phyloP scores from a whole-genome alignment of 2,113 vertebrate genomes.

The Petrocephalus microphthalmus region DNA sequence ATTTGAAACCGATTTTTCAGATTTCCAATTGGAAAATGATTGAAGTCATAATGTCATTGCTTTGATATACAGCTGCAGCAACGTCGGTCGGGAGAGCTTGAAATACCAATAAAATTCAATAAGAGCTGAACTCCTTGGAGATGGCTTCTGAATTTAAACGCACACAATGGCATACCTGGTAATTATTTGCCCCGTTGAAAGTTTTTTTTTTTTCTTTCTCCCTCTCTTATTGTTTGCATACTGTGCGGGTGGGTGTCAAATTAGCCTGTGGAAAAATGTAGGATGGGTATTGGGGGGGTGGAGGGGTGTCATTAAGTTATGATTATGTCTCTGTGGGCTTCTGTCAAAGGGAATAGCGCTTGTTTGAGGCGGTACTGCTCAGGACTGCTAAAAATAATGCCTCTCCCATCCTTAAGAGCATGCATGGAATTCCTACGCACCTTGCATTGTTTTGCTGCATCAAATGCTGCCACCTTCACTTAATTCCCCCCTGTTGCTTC shows the following conservation, averaged over 20 bases:
- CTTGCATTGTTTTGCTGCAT: not conserved
- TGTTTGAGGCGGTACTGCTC: not conserved
- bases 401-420: conserved; percentile 12
- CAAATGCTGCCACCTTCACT: not conserved
- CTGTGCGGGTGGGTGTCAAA: conserved; percentile 19
- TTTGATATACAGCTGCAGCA: conserved; percentile 34
- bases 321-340: conserved; percentile 22
- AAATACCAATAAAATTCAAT: conserved; percentile 24
- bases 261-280: not conserved
- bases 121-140: not conserved
- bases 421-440: conserved; percentile 9
- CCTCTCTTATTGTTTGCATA: conserved; percentile 4
- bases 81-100: conserved; percentile 18
- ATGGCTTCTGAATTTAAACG: conserved; percentile 10
- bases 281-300: not conserved
- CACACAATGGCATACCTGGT: conserved; percentile 3
- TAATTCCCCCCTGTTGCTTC: not conserved
- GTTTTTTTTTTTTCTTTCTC: not conserved
- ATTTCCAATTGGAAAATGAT: conserved; percentile 42
- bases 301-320: conserved; percentile 18
- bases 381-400: conserved; percentile 13
- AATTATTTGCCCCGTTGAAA: conserved; percentile 19
- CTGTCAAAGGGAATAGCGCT: not conserved
- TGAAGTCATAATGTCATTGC: conserved; percentile 45
- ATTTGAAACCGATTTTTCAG: conserved; percentile 45